phyloP scores from a whole-genome alignment of 2,797 vertebrate species.

The Aplochiton taeniatus region DNA sequence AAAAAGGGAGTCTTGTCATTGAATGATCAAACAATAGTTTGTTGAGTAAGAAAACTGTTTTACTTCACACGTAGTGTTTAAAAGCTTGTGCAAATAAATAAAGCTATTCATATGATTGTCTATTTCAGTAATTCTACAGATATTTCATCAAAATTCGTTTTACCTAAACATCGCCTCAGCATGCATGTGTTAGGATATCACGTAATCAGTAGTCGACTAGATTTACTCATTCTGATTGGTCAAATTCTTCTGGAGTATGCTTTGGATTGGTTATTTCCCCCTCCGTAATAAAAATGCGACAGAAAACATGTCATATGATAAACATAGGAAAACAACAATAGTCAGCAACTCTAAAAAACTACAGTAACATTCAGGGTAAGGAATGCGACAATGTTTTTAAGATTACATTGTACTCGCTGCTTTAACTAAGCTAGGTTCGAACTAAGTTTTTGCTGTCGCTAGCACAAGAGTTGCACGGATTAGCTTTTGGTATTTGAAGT shows the following conservation, averaged over 20 bases:
- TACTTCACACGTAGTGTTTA: neutral
- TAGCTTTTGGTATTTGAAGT: neutral
- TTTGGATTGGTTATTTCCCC: slow-evolving; percentile 23
- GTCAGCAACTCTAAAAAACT: slow-evolving; percentile 15
- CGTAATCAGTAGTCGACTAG: slow-evolving; percentile 59
- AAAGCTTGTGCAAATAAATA: no score
- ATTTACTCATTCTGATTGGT: slow-evolving; percentile 53
- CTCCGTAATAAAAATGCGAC: slow-evolving; percentile 44
- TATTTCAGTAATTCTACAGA: neutral
- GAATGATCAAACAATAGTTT: neutral
- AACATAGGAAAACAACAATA: slow-evolving; percentile 26
- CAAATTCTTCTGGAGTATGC: neutral
- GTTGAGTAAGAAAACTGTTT: neutral
- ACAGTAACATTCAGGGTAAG: no score
- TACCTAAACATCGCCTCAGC: slow-evolving; percentile 72
- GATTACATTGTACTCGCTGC: no score
- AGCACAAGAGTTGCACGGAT: neutral
- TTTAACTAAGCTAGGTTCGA: neutral
- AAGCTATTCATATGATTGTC: no score
- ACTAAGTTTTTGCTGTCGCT: neutral
- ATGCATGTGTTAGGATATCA: slow-evolving; percentile 22
- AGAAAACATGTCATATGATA: slow-evolving; percentile 27
- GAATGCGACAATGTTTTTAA: no score
- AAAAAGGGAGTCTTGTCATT: slow-evolving; percentile 10
- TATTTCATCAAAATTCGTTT: slow-evolving; percentile 14